Evolutionary conservation across 1,140 invertebrate species (phyloP), one percentile per base, ranked within the genome.

Genomic region (Hyles euphorbiae): DNA sequence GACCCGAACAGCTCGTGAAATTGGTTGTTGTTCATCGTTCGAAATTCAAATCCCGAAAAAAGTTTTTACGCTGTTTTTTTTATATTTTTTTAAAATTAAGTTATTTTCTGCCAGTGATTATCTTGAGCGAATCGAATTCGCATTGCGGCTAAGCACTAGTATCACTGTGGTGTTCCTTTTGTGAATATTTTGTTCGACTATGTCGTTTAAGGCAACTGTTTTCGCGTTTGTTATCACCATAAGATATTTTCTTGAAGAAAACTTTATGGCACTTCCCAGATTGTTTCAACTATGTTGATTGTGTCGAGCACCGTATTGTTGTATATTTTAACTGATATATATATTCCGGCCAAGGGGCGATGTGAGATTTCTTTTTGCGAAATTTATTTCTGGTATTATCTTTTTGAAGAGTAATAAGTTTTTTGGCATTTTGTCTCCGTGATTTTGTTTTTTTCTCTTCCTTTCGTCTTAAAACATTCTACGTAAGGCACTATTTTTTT

Each of bases 371-470:
- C 86, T 81, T 78, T 88, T 88, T 44, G 86, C 80, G 70, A 88
- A 87, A 70, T 88, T 88, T 62, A 88, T 67, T 80, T 88, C 86
- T 60, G 82, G 82, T 78, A 88, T 88, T 76, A 88, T 70, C 77
- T 88, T 88, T 81, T 88, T 88, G 74, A 84, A 88, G 65, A 83
- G 83, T 59, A 86, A 76, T 72, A 79, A 81, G 63, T 87, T 86
- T 81, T 81, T 86, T 85, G 78, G 82, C 86, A 88, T 88, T 88
- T 88, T 88, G 86, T 81, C 74, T 82, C 82, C 80, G 83, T 86
- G 69, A 48, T 79, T 76, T 64, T 65, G 71, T 74, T 77, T 74
- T 75, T 62, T 68, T 60, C 67, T 56, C 65, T 67, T 64, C 61
- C 72, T 77, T 72, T 70, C 62, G 58, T 78, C 68, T 81, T 74